phyloP scores from a whole-genome alignment of 2,797 vertebrate species.

The Labeo calbasu region DNA sequence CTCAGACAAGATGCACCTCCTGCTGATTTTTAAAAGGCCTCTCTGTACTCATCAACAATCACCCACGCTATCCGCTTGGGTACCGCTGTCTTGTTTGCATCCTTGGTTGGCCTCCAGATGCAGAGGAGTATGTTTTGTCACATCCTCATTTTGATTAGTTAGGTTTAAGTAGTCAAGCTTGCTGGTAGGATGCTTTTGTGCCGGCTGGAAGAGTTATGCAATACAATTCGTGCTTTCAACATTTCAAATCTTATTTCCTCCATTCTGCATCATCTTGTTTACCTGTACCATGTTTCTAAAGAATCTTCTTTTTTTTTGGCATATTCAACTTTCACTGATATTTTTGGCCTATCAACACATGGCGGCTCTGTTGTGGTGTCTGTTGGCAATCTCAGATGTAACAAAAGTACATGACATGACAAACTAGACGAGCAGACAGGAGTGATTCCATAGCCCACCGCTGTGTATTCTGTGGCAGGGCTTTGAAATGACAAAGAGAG shows the following conservation, averaged over 20 bases:
- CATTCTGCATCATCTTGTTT: conserved; percentile 10
- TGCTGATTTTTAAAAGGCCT: conserved; percentile 23
- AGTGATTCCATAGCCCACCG: conserved; percentile 23
- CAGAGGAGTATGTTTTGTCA: conserved; percentile 20
- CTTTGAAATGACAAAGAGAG: conserved; percentile 47
- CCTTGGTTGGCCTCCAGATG: conserved; percentile 20
- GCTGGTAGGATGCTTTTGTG: not conserved
- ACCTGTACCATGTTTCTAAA: conserved; percentile 11
- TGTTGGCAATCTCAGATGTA: conserved; percentile 16
- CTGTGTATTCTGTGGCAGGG: conserved; percentile 39
- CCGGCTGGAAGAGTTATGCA: not conserved
- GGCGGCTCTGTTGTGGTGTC: not conserved
- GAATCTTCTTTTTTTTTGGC: not conserved
- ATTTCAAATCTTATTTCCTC: not conserved
- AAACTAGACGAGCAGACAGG: conserved; percentile 28
- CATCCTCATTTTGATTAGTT: conserved; percentile 25
- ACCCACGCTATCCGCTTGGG: not conserved
- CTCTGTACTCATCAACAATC: not conserved
- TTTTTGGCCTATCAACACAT: conserved; percentile 10
- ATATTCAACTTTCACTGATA: conserved; percentile 9
- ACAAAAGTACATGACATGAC: conserved; percentile 26
- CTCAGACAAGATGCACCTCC: not conserved
- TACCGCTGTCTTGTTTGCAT: conserved; percentile 7
- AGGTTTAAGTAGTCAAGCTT: conserved; percentile 13
- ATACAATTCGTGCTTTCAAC: conserved; percentile 2